Base-by-base conservation (phyloP, 2,797 vertebrate species). In the Bovichtus diacanthus region DNA sequence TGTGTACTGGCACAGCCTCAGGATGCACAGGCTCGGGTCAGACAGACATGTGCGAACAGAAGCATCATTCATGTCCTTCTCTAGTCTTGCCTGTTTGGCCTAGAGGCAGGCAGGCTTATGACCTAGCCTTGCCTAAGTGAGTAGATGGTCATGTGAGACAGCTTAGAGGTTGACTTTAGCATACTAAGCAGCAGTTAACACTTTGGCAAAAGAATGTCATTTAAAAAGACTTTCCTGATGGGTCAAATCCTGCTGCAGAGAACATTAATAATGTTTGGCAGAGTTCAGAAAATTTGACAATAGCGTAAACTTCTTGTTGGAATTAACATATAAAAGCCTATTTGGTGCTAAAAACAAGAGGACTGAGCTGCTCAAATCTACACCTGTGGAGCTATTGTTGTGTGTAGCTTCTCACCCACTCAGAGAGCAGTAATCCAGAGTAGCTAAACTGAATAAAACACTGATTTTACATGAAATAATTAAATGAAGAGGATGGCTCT, bases 131-230 rank as follows among this genome's bases (percentile, higher is more conserved):
- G 49, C 21, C 81, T 46, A 5, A 53, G 19, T 51, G 79, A 38
- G 56, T 31, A 43, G 43, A 56, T 41, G 44, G 61, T 92, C 92
- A 93, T 87, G 88, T 90, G 90, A 92, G 71, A 50, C 67, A 46
- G 72, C 69, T 86, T 74, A 65, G 60, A 72, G 56, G 65, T 43
- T 77, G 39, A 60, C 58, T 76, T 80, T 2, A 79, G 53, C 65
- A 50, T 25, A 15, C 15, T 31, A 65, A 70, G 77, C 50, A 69
- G 78, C 44, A 69, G 77, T 63, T 71, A 60, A 43, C 5, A 44
- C 41, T 12, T 18, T 10, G 0, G 27, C 13, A 38, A 60, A 36
- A 49, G 11, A 38, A 34, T 31, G 15, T 18, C 13, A 19, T 25
- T 34, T 9, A 4, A 25, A 29, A 54, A 21, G 21, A n/a, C 16